phyloP scores from a whole-genome alignment of 2,113 vertebrate species.

The Corythornis cristatus region DNA sequence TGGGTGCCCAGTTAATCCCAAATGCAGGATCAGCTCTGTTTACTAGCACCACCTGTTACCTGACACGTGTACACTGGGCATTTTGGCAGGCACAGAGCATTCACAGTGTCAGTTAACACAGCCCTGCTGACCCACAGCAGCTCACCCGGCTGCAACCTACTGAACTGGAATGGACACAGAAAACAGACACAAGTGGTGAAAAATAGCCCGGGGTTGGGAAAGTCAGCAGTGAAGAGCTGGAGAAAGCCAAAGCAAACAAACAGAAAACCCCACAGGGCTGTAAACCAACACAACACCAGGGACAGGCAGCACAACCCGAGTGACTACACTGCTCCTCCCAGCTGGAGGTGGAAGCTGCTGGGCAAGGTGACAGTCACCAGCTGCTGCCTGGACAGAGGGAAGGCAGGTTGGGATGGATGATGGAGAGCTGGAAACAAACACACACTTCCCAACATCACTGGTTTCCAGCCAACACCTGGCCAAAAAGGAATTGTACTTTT shows the following conservation, averaged over 20 bases:
- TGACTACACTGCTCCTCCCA: background rate
- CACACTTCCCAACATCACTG: background rate
- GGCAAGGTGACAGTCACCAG: background rate
- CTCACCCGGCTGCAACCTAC: background rate
- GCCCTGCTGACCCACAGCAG: background rate
- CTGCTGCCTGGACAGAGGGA: too few relatives aligned
- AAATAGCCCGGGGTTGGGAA: background rate
- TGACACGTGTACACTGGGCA: background rate
- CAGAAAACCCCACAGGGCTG: background rate
- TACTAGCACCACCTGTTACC: background rate
- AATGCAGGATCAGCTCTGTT: background rate
- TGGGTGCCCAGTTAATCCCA: background rate
- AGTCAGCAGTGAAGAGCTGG: background rate
- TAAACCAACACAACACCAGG: background rate
- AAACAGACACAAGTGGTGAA: background rate
- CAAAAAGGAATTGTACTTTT: background rate
- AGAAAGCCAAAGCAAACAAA: background rate
- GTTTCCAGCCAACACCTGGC: background rate
- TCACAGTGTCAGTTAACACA: background rate
- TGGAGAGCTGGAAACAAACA: background rate
- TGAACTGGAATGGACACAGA: background rate
- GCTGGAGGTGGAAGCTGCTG: fast-evolving
- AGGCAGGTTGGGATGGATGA: too few relatives aligned
- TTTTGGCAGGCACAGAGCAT: background rate
- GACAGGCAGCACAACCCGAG: background rate